Evolutionary conservation across 2,797 vertebrate species (phyloP).

Genomic region (Triplophysa yarkandensis): DNA sequence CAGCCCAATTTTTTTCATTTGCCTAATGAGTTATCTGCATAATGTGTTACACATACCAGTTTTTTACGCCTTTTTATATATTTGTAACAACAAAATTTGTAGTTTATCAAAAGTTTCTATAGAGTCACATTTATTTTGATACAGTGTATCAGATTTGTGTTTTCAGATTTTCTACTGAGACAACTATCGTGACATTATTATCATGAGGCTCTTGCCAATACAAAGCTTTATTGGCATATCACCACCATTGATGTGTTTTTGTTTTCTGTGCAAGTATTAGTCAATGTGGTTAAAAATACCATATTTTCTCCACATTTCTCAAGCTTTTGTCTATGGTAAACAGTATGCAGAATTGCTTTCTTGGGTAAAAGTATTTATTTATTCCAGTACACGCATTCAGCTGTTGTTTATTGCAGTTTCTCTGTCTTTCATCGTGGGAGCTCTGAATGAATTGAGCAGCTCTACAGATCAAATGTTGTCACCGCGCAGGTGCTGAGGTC

Average conservation of each 20-base stretch:
- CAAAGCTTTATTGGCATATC: not conserved
- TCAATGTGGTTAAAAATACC: not conserved
- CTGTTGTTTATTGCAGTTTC: not conserved
- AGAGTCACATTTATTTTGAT: no score
- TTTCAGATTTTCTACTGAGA: no score
- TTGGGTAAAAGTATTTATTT: not conserved
- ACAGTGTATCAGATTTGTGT: no score
- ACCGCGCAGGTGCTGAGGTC: not conserved
- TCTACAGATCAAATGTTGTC: not conserved
- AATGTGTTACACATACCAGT: no score
- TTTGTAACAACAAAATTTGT: no score
- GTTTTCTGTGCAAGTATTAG: not conserved
- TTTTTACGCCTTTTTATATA: no score
- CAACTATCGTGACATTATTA: no score
- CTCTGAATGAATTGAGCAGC: constrained; percentile 11
- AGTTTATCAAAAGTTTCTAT: no score
- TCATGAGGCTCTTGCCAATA: no score
- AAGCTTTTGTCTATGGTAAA: not conserved
- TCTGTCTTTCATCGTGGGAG: not conserved
- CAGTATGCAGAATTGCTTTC: not conserved
- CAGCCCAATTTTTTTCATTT: no score
- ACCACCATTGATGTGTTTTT: not conserved
- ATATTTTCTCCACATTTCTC: not conserved
- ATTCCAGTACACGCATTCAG: not conserved
- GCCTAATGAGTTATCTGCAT: no score